These are phyloP conservation scores for Neodiprion fabricii DNA, from an alignment of 1,140 invertebrate genomes.

Conservation along the genomic window DNA sequence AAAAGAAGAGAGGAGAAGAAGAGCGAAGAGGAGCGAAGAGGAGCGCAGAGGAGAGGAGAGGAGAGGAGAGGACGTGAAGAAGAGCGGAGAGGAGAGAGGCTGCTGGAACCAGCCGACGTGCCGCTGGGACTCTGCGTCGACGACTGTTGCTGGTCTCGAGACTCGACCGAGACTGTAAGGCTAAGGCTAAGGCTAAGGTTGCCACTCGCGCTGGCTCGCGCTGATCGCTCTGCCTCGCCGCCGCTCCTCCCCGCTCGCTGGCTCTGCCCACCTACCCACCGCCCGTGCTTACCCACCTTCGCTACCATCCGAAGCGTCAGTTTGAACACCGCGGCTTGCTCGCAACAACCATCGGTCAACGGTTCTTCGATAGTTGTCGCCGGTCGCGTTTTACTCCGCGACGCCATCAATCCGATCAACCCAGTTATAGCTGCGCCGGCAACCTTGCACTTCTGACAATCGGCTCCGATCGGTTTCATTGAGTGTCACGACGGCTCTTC, in stretches of 20 bases:
- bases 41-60: conserved; percentile 13
- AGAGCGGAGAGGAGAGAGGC: conserved; percentile 18
- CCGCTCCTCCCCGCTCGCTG: conserved; percentile 13
- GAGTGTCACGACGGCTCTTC: too few species aligned
- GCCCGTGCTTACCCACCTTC: conserved; percentile 41
- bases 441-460: too few species aligned
- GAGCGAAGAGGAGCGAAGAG: conserved; percentile 18
- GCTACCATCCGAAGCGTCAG: conserved; percentile 52
- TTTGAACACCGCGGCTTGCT: conserved; percentile 59
- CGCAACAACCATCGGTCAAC: conserved; percentile 49
- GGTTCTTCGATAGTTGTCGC: neutral
- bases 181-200: neutral
- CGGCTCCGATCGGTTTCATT: too few species aligned
- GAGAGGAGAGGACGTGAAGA: conserved; percentile 16
- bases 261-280: conserved; percentile 37
- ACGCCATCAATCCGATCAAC: conserved; percentile 6
- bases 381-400: conserved; percentile 31
- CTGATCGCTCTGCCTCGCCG: conserved; percentile 39
- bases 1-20: conserved; percentile 17
- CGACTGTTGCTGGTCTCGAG: too few species aligned
- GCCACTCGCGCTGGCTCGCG: conserved; percentile 29
- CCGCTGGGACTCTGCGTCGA: conserved; percentile 34
- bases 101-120: conserved; percentile 22
- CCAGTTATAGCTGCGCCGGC: neutral
- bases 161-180: too few species aligned